A percentile compares a stretch with the other conserved stretches of the same genome.
Conservation (phyloP, 2,888 invertebrate species). For the Coleophora deauratella region DNA sequence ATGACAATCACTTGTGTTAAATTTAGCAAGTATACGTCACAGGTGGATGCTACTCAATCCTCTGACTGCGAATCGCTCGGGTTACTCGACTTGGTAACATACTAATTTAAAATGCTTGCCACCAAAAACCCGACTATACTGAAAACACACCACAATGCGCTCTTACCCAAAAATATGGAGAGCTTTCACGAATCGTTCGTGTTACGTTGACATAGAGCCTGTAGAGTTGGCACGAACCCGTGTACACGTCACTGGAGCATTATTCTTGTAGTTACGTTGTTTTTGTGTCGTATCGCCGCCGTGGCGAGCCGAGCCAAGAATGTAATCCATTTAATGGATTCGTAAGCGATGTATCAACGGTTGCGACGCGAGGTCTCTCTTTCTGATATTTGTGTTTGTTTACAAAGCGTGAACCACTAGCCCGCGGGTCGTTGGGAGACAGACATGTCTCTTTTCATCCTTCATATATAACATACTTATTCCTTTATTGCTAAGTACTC, state of each 20-base stretch:
- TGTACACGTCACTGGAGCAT: slow-evolving; percentile 24
- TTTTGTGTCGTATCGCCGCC: slow-evolving; percentile 31
- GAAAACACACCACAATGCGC: too few relatives aligned
- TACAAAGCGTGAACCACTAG: slow-evolving; percentile 10
- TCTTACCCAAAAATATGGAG: not conserved
- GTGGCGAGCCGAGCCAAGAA: slow-evolving; percentile 42
- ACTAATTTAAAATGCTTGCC: too few relatives aligned
- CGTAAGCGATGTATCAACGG: slow-evolving; percentile 43
- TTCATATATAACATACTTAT: too few relatives aligned
- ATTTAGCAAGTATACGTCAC: too few relatives aligned
- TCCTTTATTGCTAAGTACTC: too few relatives aligned
- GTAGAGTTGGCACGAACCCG: slow-evolving; percentile 20
- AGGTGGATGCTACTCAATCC: too few relatives aligned
- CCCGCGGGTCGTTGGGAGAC: not conserved
- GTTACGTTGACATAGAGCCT: slow-evolving; percentile 10
- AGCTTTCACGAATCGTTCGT: not conserved
- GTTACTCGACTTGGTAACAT: too few relatives aligned
- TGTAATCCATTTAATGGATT: slow-evolving; percentile 52
- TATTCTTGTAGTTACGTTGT: slow-evolving; percentile 37
- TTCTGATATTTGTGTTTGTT: slow-evolving; percentile 14
- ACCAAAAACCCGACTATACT: too few relatives aligned
- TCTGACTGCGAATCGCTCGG: too few relatives aligned
- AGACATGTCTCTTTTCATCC: too few relatives aligned
- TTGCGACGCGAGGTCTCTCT: slow-evolving; percentile 21
- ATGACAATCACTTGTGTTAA: too few relatives aligned